Evolutionary conservation across 2,888 invertebrate genomes (phyloP), one percentile per base, ranked within the genome.

Genomic region (Meloe dianella): DNA sequence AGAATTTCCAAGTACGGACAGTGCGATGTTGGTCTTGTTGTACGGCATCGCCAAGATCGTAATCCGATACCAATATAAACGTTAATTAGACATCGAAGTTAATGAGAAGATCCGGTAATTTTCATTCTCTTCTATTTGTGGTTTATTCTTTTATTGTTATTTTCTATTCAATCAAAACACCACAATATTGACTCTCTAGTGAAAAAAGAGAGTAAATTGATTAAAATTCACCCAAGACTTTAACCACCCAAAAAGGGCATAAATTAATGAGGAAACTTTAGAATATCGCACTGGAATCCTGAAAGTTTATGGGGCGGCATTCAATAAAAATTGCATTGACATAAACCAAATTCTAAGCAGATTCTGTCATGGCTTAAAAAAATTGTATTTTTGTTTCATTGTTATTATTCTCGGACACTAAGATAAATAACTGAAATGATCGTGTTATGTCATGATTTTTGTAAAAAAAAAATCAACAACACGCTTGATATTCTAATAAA

Each of bases 21-120:
- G 68, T 70, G 70, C 67, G 63, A 72, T 69, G 70, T 71, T 71
- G 71, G 63, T 66, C 54, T 54, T 54, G 47, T 59, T 70, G 65
- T 66, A 70, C 62, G 60, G 68, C 69, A 74, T 74, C 73, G 72
- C 73, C 64, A 66, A 70, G 68, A 69, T 72, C 71, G 75, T 76
- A 73, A 75, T 75, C 70, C 72, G 73, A 76, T 73, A 71, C 71
- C 73, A 69, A 73, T 74, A 73, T 73, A 73, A 54, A 72, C 70
- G 73, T 75, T 76, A 76, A 76, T 76, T 76, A 74, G 74, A 74
- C 71, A 70, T 67, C 67, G 68, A 64, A 63, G 68, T 76, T 76
- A 76, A 76, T 76, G 75, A 76, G 75, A 38, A 66, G 67, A 71
- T 75, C 74, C 74, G 74, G 72, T 75, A 54, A 54, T 54, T 54